Percentiles rank a stretch among this genome's conserved stretches.
Conservation (phyloP, 1,140 invertebrate genomes). For the Conus betulinus region DNA sequence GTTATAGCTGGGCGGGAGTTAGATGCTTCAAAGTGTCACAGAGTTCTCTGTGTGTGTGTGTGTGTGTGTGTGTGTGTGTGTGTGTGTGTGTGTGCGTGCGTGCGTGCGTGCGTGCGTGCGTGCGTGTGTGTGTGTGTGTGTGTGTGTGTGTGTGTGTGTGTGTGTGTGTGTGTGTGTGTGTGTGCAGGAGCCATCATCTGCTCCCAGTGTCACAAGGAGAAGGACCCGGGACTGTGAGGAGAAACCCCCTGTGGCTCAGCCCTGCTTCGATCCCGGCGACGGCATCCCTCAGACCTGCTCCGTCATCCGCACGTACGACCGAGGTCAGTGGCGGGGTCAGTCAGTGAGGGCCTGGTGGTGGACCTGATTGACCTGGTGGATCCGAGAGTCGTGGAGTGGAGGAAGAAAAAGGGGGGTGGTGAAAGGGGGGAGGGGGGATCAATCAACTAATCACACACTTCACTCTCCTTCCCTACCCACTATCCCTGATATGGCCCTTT, state of each 20-base stretch:
- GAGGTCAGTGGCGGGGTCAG: background rate
- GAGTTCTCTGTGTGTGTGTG: background rate
- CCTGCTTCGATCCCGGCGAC: conserved; percentile 30
- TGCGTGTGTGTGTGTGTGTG: background rate
- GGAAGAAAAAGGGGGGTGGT: background rate
- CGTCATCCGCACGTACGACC: conserved; percentile 14
- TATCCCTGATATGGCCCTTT: no score
- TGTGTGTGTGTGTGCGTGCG: conserved; percentile 16
- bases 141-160: background rate
- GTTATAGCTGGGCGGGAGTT: no score
- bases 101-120: background rate
- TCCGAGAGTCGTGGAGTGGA: background rate
- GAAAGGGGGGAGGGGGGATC: background rate
- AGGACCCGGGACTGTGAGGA: conserved; percentile 5
- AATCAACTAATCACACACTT: no score
- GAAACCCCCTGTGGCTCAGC: background rate
- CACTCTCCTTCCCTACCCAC: no score
- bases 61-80: conserved; percentile 16
- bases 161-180: background rate
- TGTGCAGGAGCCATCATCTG: conserved; percentile 22
- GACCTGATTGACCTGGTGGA: background rate
- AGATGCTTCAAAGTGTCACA: no score
- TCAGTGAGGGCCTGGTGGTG: background rate
- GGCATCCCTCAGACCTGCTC: conserved; percentile 25
- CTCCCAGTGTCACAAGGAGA: conserved; percentile 20